These are phyloP conservation scores for Andinoacara biseriatus DNA, from an alignment of 2,113 vertebrate species.

Conservation along the genomic window DNA sequence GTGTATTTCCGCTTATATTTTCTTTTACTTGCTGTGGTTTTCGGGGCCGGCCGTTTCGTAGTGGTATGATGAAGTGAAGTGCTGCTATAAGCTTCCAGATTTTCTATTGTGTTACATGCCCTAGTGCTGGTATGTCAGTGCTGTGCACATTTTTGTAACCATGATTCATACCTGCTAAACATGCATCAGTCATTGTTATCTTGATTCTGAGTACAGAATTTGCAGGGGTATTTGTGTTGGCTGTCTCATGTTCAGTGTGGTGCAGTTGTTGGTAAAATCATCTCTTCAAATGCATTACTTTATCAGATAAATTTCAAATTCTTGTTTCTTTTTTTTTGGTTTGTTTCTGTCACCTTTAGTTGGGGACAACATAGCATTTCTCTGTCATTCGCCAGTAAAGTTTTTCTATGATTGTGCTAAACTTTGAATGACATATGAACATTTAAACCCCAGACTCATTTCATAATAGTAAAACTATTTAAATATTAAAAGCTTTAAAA, in stretches of 20 bases:
- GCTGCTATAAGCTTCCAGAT: conserved; percentile 80
- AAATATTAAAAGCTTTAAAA: not conserved
- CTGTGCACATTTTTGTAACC: conserved; percentile 63
- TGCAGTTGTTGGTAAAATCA: not conserved
- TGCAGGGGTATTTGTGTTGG: conserved; percentile 41
- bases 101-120: conserved; percentile 79
- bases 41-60: conserved; percentile 77
- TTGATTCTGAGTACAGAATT: conserved; percentile 64
- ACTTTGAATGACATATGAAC: not conserved
- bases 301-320: conserved; percentile 9
- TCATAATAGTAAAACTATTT: not conserved
- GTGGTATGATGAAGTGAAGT: conserved; percentile 65
- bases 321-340: conserved; percentile 32
- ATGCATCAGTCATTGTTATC: conserved; percentile 73
- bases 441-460: not conserved
- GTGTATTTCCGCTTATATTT: conserved; percentile 61
- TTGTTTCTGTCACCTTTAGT: conserved; percentile 19
- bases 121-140: conserved; percentile 88
- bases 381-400: conserved; percentile 58
- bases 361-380: conserved; percentile 31
- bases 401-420: not conserved
- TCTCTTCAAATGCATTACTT: conserved; percentile 19
- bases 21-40: conserved; percentile 61
- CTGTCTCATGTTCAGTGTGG: conserved; percentile 57
- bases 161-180: conserved; percentile 36